A percentile compares a stretch with the other conserved stretches of the same genome.
Evolutionary conservation across 1,140 invertebrate genomes (phyloP).

Genomic region (Acyrthosiphon pisum): DNA sequence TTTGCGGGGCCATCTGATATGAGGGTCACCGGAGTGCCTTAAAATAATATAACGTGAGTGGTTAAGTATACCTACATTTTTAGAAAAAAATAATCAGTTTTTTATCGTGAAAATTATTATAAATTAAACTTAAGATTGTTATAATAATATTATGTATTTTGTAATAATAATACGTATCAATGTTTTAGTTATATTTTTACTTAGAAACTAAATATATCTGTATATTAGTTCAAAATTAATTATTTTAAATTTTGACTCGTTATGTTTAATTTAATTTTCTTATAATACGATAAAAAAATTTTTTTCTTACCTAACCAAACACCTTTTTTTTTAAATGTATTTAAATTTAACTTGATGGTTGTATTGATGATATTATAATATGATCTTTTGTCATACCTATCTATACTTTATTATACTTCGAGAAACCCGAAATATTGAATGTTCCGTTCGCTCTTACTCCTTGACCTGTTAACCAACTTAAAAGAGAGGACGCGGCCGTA

Average conservation of each 20-base stretch:
- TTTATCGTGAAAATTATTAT: background rate
- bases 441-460: slow-evolving; percentile 57
- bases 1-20: slow-evolving; percentile 36
- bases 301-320: background rate
- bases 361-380: slow-evolving; percentile 8
- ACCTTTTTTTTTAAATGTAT: background rate
- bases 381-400: slow-evolving; percentile 40
- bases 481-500: slow-evolving; percentile 53
- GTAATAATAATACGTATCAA: background rate
- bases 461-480: slow-evolving; percentile 57
- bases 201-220: background rate
- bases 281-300: background rate
- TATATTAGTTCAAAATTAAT: background rate
- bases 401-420: slow-evolving; percentile 17
- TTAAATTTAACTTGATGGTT: background rate
- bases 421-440: slow-evolving; percentile 57
- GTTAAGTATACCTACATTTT: background rate
- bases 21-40: slow-evolving; percentile 48
- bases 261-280: background rate
- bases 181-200: background rate
- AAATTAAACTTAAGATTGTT: background rate
- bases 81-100: background rate
- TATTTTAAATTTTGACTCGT: background rate
- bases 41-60: slow-evolving; percentile 20
- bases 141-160: no score